Evolutionary conservation across 2,888 invertebrate genomes (phyloP), one percentile per base, ranked within the genome.

Genomic region (Erebia palarica): DNA sequence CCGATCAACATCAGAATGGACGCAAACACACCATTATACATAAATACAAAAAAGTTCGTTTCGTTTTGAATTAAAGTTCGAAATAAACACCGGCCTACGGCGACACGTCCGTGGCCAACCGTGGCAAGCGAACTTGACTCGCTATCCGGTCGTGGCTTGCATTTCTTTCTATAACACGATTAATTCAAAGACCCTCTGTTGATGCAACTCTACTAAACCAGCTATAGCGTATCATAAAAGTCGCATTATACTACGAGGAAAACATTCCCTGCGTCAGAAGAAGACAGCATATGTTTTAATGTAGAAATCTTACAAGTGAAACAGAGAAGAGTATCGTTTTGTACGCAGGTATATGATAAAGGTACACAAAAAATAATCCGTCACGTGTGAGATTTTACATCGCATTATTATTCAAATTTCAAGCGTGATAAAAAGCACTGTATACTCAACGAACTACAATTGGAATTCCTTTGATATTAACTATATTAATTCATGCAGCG

Each of bases 51-150:
- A 85, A 83, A 82, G 80, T 84, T 86, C 82, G 82, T 86, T 86
- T 85, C 82, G 82, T 83, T 86, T 81, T 80, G 80, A 77, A 85
- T 84, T 27, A 86, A 86, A 87, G 84, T 89, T 87, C 85, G 86
- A 85, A 87, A 84, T 82, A 81, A 80, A 81, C 81, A 80, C 82
- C 86, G 83, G 81, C 82, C 81, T 78, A 82, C 83, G 82, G 83
- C n/a, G 79, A 87, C 90, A 87, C 90, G 82, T 83, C 83, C 88
- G 84, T 81, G 81, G 82, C 83, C 84, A 84, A 84, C 82, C 85
- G 87, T 84, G 79, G 83, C 85, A 86, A 86, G 88, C 89, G 86
- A 90, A 90, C 90, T 88, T 86, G 21, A 58, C 13, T 58, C 57
- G 87, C 78, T 78, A 75, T 77, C 74, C 81, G 78, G 79, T 81